Conservation (phyloP, 2,888 invertebrate genomes). For the Vannuccia rotundouncinata region DNA sequence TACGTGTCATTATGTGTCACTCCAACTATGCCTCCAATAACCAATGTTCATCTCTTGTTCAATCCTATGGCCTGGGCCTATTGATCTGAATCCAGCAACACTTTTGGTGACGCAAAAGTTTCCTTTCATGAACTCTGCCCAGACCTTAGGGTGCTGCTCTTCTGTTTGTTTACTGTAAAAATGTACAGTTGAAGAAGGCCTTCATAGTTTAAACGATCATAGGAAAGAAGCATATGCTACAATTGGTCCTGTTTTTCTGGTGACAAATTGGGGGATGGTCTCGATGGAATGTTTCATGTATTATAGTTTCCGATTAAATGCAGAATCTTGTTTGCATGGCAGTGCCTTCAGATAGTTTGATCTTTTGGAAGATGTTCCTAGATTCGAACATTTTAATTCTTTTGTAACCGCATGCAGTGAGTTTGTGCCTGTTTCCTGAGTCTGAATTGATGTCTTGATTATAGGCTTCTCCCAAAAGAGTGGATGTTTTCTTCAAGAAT, state of each 20-base stretch:
- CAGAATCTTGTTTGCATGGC: slow-evolving; percentile 18
- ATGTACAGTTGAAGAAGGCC: slow-evolving; percentile 33
- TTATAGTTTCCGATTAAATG: slow-evolving; percentile 1
- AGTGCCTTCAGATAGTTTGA: slow-evolving; percentile 13
- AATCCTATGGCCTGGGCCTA: slow-evolving; percentile 37
- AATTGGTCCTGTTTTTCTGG: background rate
- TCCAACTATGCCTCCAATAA: no score
- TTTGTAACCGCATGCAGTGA: no score
- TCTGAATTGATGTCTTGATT: no score
- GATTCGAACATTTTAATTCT: no score
- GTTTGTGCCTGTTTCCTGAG: no score
- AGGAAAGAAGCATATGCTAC: slow-evolving; percentile 5
- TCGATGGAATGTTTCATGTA: slow-evolving; percentile 1
- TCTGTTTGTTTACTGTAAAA: slow-evolving; percentile 34
- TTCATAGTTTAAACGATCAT: slow-evolving; percentile 38
- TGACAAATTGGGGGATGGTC: background rate
- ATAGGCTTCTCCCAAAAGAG: slow-evolving; percentile 33
- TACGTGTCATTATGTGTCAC: no score
- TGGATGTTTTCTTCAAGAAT: slow-evolving; percentile 20
- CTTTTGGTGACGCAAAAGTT: slow-evolving; percentile 37
- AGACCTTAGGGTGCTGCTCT: slow-evolving; percentile 30
- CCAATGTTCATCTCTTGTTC: slow-evolving; percentile 35
- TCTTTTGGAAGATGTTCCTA: slow-evolving; percentile 13
- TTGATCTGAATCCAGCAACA: slow-evolving; percentile 36
- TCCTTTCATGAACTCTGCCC: slow-evolving; percentile 36